Percentiles rank a stretch among this genome's conserved stretches.
These are phyloP conservation scores for Agelas oroides DNA, from an alignment of 37 sponge, comb jelly and placozoan genomes.

Conservation along the genomic window DNA sequence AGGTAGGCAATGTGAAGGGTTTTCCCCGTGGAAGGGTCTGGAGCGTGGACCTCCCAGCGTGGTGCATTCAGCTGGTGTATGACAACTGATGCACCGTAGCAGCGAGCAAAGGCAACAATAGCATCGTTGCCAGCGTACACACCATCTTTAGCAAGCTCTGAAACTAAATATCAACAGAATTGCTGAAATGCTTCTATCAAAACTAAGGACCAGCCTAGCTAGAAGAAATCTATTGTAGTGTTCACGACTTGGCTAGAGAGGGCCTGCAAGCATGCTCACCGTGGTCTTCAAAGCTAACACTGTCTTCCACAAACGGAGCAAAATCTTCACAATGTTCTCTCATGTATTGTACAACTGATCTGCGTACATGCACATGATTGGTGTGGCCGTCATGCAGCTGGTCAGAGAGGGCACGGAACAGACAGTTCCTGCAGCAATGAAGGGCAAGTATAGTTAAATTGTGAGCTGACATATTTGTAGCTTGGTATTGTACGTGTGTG, in stretches of 20 bases:
- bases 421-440: slow-evolving; percentile 70
- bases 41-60: slow-evolving; percentile 61
- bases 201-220: background rate
- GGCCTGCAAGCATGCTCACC: too few species aligned
- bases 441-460: too few species aligned
- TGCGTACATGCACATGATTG: slow-evolving; percentile 46
- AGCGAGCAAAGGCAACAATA: slow-evolving; percentile 76
- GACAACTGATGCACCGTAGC: slow-evolving; percentile 43
- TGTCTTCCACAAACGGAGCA: slow-evolving; percentile 80
- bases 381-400: slow-evolving; percentile 61
- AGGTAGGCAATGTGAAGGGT: slow-evolving; percentile 81
- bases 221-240: too few species aligned
- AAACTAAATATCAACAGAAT: slow-evolving; percentile 30
- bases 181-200: too few species aligned
- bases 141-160: slow-evolving; percentile 70
- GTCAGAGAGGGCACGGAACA: slow-evolving; percentile 85
- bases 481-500: too few species aligned
- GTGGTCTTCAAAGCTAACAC: slow-evolving; percentile 62
- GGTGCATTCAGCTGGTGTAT: slow-evolving; percentile 84
- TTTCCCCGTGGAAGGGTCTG: background rate
- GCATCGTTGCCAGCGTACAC: slow-evolving; percentile 85
- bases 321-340: slow-evolving; percentile 61
- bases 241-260: too few species aligned
- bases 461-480: too few species aligned
- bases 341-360: slow-evolving; percentile 73